A percentile compares a stretch with the other conserved stretches of the same genome.
Conservation (phyloP, 2,113 vertebrate genomes). For the Chamaetylas fuelleborni region DNA sequence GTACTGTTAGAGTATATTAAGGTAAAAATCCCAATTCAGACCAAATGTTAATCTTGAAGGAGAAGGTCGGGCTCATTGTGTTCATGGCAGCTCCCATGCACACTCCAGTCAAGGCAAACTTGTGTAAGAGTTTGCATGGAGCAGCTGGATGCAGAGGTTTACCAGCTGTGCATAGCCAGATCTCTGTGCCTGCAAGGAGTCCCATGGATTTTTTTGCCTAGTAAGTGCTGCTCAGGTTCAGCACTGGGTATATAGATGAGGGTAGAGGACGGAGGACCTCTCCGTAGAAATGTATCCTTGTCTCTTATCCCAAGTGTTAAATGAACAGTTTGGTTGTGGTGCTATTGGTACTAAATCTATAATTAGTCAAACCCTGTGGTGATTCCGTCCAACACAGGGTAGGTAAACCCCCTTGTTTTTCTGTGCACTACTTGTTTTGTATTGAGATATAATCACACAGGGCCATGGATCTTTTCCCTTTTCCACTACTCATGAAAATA, state of each 20-base stretch:
- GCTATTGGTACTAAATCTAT: background rate
- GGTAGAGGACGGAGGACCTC: accelerated
- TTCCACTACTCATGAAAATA: background rate
- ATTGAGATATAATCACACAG: background rate
- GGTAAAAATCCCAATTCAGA: background rate
- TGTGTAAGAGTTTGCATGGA: background rate
- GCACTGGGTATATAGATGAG: background rate
- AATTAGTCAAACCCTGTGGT: background rate
- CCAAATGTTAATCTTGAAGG: background rate
- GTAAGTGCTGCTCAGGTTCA: background rate
- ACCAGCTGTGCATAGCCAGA: background rate
- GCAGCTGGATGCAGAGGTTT: background rate
- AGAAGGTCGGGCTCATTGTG: background rate
- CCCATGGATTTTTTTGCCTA: background rate
- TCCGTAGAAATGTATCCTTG: background rate
- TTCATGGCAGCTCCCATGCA: background rate
- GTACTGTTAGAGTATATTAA: background rate
- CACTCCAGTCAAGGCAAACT: no score
- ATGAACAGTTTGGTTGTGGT: background rate
- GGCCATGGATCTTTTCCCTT: background rate
- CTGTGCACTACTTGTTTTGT: background rate
- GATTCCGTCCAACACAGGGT: background rate
- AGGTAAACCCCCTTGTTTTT: background rate
- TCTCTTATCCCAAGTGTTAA: background rate
- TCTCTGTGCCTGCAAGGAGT: background rate